phyloP scores from a whole-genome alignment of 2,888 invertebrate species.

The Amaurobius ferox region DNA sequence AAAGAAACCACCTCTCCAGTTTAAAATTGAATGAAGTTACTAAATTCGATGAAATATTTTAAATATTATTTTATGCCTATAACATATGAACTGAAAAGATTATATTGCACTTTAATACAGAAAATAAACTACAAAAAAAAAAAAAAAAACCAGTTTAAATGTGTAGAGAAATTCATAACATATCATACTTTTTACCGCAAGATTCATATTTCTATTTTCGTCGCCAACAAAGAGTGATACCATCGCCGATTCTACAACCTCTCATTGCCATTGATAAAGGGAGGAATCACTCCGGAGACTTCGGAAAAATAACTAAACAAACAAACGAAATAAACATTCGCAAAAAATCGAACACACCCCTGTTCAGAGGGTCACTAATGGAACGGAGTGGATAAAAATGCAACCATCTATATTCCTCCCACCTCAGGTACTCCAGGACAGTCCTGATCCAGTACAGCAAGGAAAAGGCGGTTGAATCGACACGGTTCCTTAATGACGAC shows the following conservation, averaged over 20 bases:
- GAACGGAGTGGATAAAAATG: constrained; percentile 51
- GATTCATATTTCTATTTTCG: no score
- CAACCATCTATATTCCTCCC: constrained; percentile 66
- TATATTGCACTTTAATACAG: no score
- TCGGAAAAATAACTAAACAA: constrained; percentile 31
- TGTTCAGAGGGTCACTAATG: constrained; percentile 63
- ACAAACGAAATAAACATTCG: background rate
- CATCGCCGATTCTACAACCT: background rate
- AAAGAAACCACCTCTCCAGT: no score
- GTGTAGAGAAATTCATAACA: no score
- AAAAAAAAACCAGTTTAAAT: no score
- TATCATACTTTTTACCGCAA: no score
- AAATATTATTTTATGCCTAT: no score
- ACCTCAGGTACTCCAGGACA: constrained; percentile 45
- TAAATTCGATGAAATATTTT: no score
- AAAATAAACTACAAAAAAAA: no score
- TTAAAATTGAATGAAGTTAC: no score
- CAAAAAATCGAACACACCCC: constrained; percentile 40
- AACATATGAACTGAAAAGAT: no score
- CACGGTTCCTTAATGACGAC: constrained; percentile 54
- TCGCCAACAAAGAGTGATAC: no score
- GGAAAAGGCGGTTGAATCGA: constrained; percentile 66
- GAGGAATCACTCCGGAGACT: constrained; percentile 38
- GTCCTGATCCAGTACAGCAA: constrained; percentile 48
- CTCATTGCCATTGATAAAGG: constrained; percentile 7